phyloP scores from a whole-genome alignment of 2,113 vertebrate species.

The Nematolebias whitei region DNA sequence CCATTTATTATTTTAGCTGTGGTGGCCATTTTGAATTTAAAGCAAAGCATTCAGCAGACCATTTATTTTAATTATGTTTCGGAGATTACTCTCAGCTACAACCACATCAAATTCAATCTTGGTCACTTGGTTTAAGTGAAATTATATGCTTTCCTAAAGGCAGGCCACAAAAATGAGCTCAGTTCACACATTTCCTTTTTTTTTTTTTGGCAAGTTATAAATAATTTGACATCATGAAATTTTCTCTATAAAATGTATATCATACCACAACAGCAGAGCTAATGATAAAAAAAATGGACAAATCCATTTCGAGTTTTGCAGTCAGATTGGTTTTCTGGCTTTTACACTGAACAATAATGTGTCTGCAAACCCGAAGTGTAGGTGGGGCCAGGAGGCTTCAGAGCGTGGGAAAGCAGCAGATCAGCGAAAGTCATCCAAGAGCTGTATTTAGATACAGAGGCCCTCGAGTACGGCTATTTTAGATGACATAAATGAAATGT shows the following conservation, averaged over 20 bases:
- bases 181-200: conserved; percentile 8
- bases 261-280: neutral
- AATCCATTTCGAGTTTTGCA: conserved; percentile 22
- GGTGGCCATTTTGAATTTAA: no score
- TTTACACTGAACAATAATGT: conserved; percentile 8
- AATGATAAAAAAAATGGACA: conserved; percentile 5
- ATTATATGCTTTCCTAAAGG: no score
- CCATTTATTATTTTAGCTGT: no score
- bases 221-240: neutral
- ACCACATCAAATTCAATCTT: no score
- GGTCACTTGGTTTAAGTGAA: no score
- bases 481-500: conserved; percentile 8
- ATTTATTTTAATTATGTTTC: no score
- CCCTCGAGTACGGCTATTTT: conserved; percentile 10
- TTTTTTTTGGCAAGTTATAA: neutral
- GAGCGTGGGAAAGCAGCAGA: conserved; percentile 43
- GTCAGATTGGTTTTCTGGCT: conserved; percentile 12
- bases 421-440: conserved; percentile 44
- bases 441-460: conserved; percentile 27
- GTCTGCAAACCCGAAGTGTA: conserved; percentile 28
- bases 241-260: neutral
- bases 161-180: neutral
- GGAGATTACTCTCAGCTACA: no score
- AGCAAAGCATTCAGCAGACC: no score
- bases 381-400: conserved; percentile 10